These are phyloP conservation scores for Zoanthus gigantus DNA, from an alignment of 92 coral and sea anemone species.

Conservation along the genomic window DNA sequence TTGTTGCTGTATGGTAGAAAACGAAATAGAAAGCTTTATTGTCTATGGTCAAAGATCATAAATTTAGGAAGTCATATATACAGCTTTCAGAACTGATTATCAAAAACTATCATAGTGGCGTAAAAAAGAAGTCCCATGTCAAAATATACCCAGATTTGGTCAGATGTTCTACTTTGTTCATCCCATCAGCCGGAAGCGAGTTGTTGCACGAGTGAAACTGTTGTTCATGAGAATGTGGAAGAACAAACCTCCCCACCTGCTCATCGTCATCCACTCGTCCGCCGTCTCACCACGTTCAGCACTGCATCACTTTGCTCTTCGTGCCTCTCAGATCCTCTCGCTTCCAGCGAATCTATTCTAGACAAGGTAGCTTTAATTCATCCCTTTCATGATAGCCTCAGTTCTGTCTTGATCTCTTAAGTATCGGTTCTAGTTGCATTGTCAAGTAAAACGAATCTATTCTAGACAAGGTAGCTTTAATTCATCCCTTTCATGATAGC, in stretches of 20 bases:
- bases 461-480: constrained; percentile 27
- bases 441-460: constrained; percentile 21
- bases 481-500: background rate
- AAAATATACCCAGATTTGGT: background rate
- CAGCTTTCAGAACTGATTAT: background rate
- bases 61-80: background rate
- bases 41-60: background rate
- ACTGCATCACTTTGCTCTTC: constrained; percentile 41
- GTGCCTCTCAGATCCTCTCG: constrained; percentile 42
- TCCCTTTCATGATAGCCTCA: background rate
- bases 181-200: constrained; percentile 44
- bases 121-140: background rate
- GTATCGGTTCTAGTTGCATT: background rate
- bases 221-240: constrained; percentile 39
- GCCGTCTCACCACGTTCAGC: constrained; percentile 40
- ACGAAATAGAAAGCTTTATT: background rate
- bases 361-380: constrained; percentile 43
- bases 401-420: background rate
- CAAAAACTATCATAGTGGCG: background rate
- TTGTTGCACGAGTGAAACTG: constrained; percentile 37
- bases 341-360: constrained; percentile 43
- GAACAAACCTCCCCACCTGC: constrained; percentile 22
- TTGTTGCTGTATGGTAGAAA: no score
- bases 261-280: constrained; percentile 34
- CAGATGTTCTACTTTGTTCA: constrained; percentile 32